Evolutionary conservation across 2,797 vertebrate genomes (phyloP).

Genomic region (Gobionotothen gibberifrons): DNA sequence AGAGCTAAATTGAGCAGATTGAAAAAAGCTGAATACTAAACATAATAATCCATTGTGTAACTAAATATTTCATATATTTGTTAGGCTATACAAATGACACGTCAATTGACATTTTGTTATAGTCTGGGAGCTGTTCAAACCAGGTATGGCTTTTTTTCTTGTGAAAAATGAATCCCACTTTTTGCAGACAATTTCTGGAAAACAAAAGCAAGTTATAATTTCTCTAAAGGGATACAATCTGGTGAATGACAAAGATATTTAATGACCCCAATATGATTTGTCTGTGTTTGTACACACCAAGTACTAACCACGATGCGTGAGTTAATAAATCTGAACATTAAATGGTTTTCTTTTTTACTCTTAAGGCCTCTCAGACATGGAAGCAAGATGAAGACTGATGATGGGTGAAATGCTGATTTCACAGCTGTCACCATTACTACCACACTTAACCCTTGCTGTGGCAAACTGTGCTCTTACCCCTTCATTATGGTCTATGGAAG

Average conservation of each 20-base stretch:
- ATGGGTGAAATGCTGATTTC: background rate
- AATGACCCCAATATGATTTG: background rate
- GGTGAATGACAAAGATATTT: background rate
- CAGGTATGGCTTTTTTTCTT: background rate
- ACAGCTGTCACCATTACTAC: slow-evolving; percentile 19
- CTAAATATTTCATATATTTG: background rate
- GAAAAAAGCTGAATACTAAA: too few relatives aligned
- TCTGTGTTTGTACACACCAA: too few relatives aligned
- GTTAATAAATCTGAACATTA: too few relatives aligned
- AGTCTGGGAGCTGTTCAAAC: background rate
- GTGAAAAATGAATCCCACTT: background rate
- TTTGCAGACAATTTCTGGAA: background rate
- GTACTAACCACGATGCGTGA: too few relatives aligned
- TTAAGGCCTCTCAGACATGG: background rate
- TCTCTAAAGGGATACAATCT: background rate
- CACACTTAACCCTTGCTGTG: slow-evolving; percentile 24
- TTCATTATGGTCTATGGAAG: slow-evolving; percentile 36
- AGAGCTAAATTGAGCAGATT: too few relatives aligned
- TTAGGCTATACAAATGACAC: background rate
- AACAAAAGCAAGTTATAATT: background rate
- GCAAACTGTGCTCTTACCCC: slow-evolving; percentile 5
- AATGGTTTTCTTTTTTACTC: background rate
- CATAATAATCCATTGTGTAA: slow-evolving; percentile 15
- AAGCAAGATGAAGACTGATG: background rate
- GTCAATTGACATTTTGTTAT: background rate